Base-by-base conservation (phyloP, 2,113 vertebrate species). In the Macheiramphus alcinus region DNA sequence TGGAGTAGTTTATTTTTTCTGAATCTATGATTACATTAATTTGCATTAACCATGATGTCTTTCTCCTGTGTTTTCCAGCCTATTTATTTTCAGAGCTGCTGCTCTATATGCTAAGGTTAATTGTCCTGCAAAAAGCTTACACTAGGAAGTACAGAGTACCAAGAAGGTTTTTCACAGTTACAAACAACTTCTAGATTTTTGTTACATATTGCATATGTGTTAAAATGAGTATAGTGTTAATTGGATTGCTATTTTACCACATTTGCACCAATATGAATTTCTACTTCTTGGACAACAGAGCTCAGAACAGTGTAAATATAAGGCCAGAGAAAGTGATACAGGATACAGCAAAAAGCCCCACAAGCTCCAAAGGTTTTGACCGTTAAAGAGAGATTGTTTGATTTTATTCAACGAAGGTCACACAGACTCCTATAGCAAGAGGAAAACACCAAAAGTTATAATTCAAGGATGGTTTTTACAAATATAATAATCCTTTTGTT, bases 11-110 rank as follows among this genome's bases (percentile, higher is more conserved):
- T 98, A 96, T 96, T 94, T 97, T 96, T 97, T 97, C 93, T 96
- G 83, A 85, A 73, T 93, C 89, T 89, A 87, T 96, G 96, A 97
- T 97, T 97, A 96, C 94, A 96, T 97, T 97, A 97, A 97, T 98
- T 98, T 98, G 96, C 96, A 98, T 98, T 97, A 97, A 96, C 92
- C 92, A 96, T 97, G 96, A 96, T 98, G 90, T 96, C 97, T 97
- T 93, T 97, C 96, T 94, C 93, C 94, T 94, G 90, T 91, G 97
- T 98, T 98, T 97, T 97, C 90, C 89, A 97, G 75, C 10, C 48
- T 96, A 97, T 96, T 93, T 97, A 97, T 98, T 98, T 98, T 97
- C 94, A 95, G 96, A 96, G 80, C 94, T 94, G 94, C 91, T 97
- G 96, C 94, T 97, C 89, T 96, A 85, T 96, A 95, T 89, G 95